Base-by-base conservation (phyloP, 2,888 invertebrate species). In the Dolichopus griseipennis region DNA sequence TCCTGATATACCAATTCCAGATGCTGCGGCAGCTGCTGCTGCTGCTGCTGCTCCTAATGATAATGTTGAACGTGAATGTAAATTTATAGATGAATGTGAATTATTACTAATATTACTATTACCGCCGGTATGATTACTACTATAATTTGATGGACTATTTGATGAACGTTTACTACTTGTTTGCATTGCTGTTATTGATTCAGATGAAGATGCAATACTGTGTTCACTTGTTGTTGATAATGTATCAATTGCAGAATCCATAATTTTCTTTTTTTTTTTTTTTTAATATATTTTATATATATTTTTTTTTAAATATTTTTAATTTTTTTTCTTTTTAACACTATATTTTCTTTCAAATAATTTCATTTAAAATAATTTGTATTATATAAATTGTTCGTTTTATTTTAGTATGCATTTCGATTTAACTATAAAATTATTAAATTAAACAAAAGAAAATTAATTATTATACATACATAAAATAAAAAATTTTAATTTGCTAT, bases 181-280 rank as follows among this genome's bases (percentile, higher is more conserved):
- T 71, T 64, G 69, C 71, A 67, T 69, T 69, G 22, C 71, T 73
- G 66, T 67, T 72, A 70, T 69, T 70, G 76, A 74, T 67, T 75
- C 75, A 64, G 70, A 73, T 69, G 84, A 84, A 71, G 85, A 85
- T 76, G 84, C 84, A 81, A 76, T 78, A 76, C 80, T 80, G 73
- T 84, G 85, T 78, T 86, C 86, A 82, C 85, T 86, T 75, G 82
- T 79, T 69, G 78, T 80, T 72, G 82, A 81, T 73, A 81, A 82
- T 73, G 83, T 83, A 81, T 85, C 85, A 82, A 84, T 84, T 73
- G 83, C 84, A 78, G 84, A 83, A 78, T 86, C 85, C 85, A 85
- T 85, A 18, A 64, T 37, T 64, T 62, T 22, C 4, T 62, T 62
- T 22, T 62, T 62, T 22, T 21, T 62, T 62, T 22, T 62, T 62